Evolutionary conservation across 2,113 vertebrate genomes (phyloP).

Genomic region (Chionis minor): DNA sequence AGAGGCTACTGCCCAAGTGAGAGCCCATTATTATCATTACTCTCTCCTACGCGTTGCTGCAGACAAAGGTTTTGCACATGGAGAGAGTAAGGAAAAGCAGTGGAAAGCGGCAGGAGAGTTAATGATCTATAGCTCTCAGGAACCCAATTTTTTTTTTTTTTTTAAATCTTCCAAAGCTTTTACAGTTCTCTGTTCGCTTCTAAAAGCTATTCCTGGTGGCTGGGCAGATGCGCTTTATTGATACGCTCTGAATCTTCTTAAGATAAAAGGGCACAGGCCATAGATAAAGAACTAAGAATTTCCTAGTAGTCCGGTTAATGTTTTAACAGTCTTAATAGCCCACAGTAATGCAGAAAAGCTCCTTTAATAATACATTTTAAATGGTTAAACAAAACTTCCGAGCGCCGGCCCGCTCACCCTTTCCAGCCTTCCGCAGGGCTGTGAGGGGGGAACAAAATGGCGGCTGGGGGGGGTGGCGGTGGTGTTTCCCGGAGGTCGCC

Average conservation of each 20-base stretch:
- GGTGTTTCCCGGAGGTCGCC: background rate
- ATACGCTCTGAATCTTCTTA: background rate
- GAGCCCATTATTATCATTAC: background rate
- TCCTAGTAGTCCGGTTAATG: background rate
- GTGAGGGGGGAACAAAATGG: background rate
- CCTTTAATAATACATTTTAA: background rate
- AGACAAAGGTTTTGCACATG: background rate
- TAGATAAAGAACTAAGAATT: background rate
- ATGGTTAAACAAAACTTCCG: background rate
- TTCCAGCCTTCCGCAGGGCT: background rate
- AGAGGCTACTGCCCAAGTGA: background rate
- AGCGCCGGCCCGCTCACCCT: accelerated
- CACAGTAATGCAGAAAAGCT: background rate
- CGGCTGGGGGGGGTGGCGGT: accelerated
- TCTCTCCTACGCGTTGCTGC: background rate
- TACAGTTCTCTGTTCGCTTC: background rate
- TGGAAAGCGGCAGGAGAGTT: background rate
- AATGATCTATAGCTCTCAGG: background rate
- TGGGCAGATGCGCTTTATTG: accelerated
- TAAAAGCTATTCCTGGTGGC: background rate
- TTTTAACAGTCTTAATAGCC: background rate
- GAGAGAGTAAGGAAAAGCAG: background rate
- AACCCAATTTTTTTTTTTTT: background rate
- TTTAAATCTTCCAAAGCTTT: background rate
- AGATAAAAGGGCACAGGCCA: background rate